These are phyloP conservation scores for Parus major DNA, from an alignment of 2,113 vertebrate genomes.

Conservation along the genomic window DNA sequence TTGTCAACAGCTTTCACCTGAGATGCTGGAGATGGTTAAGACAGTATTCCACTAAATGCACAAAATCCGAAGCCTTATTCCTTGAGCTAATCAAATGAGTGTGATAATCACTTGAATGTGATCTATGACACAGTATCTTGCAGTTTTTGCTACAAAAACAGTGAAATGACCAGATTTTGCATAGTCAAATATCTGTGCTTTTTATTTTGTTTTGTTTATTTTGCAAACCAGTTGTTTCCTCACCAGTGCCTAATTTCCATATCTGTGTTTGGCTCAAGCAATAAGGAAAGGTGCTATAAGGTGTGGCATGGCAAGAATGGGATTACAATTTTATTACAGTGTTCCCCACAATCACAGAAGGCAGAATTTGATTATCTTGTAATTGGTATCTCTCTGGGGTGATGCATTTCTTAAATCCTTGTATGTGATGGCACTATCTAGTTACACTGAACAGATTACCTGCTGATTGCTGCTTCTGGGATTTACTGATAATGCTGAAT, in stretches of 20 bases:
- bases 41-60: background rate
- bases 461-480: constrained; percentile 51
- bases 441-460: constrained; percentile 53
- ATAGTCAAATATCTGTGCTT: background rate
- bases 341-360: background rate
- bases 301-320: background rate
- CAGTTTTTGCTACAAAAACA: background rate
- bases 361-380: constrained; percentile 43
- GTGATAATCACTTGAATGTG: background rate
- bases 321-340: background rate
- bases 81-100: background rate
- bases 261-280: background rate
- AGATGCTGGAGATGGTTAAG: background rate
- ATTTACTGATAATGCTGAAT: constrained; percentile 52
- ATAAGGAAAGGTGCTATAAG: background rate
- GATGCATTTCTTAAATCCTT: constrained; percentile 39
- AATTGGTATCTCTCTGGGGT: constrained; percentile 30
- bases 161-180: background rate
- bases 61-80: background rate
- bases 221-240: background rate
- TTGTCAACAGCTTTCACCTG: background rate
- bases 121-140: background rate
- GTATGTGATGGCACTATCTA: constrained; percentile 16
- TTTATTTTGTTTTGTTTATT: background rate
- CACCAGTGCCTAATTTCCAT: background rate